Percentiles rank a stretch among this genome's conserved stretches.
phyloP scores from a whole-genome alignment of 2,113 vertebrate genomes.

The Ceratotherium simum region DNA sequence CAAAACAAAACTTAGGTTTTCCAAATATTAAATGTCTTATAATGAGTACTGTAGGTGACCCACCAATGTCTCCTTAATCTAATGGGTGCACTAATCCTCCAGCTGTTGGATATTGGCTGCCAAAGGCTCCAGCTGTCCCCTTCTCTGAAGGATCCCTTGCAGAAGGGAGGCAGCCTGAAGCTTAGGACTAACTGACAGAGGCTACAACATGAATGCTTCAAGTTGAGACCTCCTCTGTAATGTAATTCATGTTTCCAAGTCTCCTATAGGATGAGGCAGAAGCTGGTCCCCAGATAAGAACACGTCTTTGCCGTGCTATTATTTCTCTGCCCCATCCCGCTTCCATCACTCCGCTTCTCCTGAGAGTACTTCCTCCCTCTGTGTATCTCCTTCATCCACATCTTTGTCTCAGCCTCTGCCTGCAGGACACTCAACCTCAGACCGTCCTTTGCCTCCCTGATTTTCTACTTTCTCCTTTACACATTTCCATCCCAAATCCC shows the following conservation, averaged over 20 bases:
- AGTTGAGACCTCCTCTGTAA: neutral
- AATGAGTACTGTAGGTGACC: neutral
- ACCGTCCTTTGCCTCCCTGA: neutral
- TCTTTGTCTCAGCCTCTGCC: neutral
- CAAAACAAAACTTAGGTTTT: neutral
- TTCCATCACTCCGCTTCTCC: neutral
- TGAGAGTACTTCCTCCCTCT: neutral
- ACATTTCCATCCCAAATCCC: neutral
- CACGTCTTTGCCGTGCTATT: neutral
- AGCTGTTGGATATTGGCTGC: neutral
- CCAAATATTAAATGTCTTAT: neutral
- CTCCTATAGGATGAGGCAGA: neutral
- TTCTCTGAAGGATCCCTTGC: neutral
- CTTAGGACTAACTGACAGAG: neutral
- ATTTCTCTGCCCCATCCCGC: neutral
- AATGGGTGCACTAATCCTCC: neutral
- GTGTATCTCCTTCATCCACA: neutral
- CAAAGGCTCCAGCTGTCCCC: rapidly evolving
- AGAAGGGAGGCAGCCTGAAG: neutral
- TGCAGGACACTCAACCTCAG: neutral
- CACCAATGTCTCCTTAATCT: neutral
- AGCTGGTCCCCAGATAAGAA: neutral
- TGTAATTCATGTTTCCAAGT: neutral
- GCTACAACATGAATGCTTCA: neutral
- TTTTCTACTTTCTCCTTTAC: neutral